Evolutionary conservation across 1,140 invertebrate genomes (phyloP), one percentile per base, ranked within the genome.

Genomic region (Eriosoma lanigerum): DNA sequence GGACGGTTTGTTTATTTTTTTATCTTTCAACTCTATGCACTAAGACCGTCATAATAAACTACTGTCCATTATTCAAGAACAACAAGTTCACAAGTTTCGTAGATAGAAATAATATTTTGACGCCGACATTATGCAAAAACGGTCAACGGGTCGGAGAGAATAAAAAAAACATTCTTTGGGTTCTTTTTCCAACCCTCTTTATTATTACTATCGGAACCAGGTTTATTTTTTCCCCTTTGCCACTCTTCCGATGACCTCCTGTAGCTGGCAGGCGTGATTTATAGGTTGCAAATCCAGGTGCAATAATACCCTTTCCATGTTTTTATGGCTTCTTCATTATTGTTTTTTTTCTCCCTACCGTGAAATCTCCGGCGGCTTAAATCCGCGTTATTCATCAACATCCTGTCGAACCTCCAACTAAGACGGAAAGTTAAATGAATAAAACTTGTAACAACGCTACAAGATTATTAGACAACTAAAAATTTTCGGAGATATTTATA

Each of bases 281-380:
- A 75, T 75, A 38, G 72, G 72, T 75, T 17, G 19, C 72, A 75
- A 75, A 75, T 75, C 72, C 72, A 75, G 72, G 72, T 75, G 72
- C 52, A 58, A 73, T 73, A 73, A 73, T 58, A 75, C 72, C 72
- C 72, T 32, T 75, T 75, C 29, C 32, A 17, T 58, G 52, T 75
- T 75, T 73, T 75, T 75, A 75, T 58, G 52, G 72, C 32, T 58
- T 75, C 72, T 75, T 75, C 72, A 75, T 75, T 75, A 75, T 75
- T 75, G 72, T 75, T 75, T 75, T 58, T 73, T 56, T 29, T 21
- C 72, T n/a, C 72, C 70, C 10, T 38, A n/a, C 50, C 24, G 17
- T 52, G 46, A 56, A 75, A 75, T 75, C 52, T 54, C 32, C 48
- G 10, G 54, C 44, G 72, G 54, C 72, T 56, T 75, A 75, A 75